Evolutionary conservation across 2,888 invertebrate species (phyloP), one percentile per base, ranked within the genome.

Genomic region (Hypolimnas misippus): DNA sequence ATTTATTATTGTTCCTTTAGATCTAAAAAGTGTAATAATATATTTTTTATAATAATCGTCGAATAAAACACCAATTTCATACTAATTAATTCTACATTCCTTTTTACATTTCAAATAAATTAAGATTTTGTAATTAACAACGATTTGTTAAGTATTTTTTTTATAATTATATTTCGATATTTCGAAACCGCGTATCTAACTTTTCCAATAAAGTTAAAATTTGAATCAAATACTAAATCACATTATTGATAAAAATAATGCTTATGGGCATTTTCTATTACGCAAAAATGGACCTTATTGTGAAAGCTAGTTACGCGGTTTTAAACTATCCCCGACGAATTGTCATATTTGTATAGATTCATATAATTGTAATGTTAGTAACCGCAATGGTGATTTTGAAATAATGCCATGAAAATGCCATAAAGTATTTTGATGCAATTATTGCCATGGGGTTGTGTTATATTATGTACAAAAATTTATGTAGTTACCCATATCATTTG

Each of bases 361-460:
- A 3, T 29, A n/a, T 40, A 38, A 16, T n/a, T 46, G 38, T 53
- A 31, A 49, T 44, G 51, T 68, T 61, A 66, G 67, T 65, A 67
- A 70, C 63, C 55, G 68, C 58, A 53, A 53, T 56, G 59, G 62
- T 53, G 35, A 57, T 44, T 46, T 33, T 33, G 19, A 21, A n/a
- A 25, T 70, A 68, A 70, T 69, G 83, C 78, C 83, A 81, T 80
- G 73, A 67, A 75, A 77, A 86, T 86, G 89, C 87, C 87, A 90
- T 89, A 85, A 65, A 68, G 70, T 80, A 77, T 80, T 72, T 73
- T 78, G 74, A 77, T 80, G 72, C 77, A 75, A 72, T 70, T 73
- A 79, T 85, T 89, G 90, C 90, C 89, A 87, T 84, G 72, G 76
- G 88, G 89, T 90, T 90, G 90, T 91, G 89, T 90, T 87, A 82